Conservation (phyloP, 23 tunicate genomes). For the Aplidium turbinatum region DNA sequence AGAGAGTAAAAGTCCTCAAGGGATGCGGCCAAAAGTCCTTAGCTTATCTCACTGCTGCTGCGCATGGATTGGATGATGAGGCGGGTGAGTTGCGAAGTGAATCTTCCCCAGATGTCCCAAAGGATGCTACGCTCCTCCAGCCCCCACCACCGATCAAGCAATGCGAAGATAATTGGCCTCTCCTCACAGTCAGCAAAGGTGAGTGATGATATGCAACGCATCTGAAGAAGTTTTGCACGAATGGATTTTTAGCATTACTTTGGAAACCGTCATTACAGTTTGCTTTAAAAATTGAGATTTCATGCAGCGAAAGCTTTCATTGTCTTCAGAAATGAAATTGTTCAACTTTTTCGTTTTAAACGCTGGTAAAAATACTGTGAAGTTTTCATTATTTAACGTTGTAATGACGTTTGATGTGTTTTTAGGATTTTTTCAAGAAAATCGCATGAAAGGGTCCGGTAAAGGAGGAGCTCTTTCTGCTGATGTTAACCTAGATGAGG, state of each 20-base stretch:
- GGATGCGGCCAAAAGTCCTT: slow-evolving; percentile 90
- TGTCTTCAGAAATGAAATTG: neutral
- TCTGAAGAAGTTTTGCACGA: too few species aligned
- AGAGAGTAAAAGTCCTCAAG: slow-evolving; percentile 76
- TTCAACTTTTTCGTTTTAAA: neutral
- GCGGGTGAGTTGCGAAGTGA: slow-evolving; percentile 81
- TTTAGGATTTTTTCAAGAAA: slow-evolving; percentile 90
- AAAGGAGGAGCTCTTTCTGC: slow-evolving; percentile 46
- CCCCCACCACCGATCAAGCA: slow-evolving; percentile 89
- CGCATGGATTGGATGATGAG: slow-evolving; percentile 85
- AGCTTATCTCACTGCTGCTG: slow-evolving; percentile 97
- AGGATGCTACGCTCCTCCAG: slow-evolving; percentile 75
- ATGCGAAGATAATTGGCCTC: slow-evolving; percentile 95
- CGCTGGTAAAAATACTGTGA: neutral
- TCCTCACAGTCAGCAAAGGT: slow-evolving; percentile 95
- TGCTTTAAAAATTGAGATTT: too few species aligned
- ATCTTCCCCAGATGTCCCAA: slow-evolving; percentile 57
- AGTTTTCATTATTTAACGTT: neutral
- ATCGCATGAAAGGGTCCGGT: slow-evolving; percentile 23
- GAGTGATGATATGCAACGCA: too few species aligned
- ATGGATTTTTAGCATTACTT: too few species aligned
- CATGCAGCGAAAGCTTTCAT: too few species aligned
- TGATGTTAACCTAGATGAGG: slow-evolving; percentile 67
- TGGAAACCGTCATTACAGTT: too few species aligned
- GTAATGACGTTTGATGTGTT: neutral